These are phyloP conservation scores for Actenoides lindsayi DNA, from an alignment of 2,113 vertebrate genomes.

Conservation along the genomic window DNA sequence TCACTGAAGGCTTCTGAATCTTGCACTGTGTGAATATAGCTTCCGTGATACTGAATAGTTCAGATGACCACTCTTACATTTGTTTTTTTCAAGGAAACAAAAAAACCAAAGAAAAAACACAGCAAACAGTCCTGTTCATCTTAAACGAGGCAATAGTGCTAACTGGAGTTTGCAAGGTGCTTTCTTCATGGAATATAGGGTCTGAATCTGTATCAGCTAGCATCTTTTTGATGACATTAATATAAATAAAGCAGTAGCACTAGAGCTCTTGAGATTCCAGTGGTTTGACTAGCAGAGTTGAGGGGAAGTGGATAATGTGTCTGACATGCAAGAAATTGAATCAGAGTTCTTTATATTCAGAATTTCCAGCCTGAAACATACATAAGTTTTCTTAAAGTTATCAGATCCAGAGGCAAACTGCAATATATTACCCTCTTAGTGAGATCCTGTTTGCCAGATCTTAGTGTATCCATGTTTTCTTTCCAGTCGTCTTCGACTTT, in stretches of 20 bases:
- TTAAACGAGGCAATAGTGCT: not conserved
- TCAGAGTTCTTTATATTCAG: not conserved
- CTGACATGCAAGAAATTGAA: not conserved
- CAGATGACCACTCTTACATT: rapidly evolving
- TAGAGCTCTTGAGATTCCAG: not conserved
- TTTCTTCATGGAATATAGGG: not conserved
- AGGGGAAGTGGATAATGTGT: not conserved
- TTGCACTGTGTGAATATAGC: not conserved
- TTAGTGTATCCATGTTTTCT: not conserved
- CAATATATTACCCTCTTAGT: not conserved
- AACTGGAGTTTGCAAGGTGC: not conserved
- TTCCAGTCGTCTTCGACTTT: conserved; percentile 2
- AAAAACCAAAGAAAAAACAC: not conserved
- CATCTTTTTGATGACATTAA: not conserved
- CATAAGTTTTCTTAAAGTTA: not conserved
- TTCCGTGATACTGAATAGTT: not conserved
- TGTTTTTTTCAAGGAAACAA: not conserved
- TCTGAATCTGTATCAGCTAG: not conserved
- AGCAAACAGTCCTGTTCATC: not conserved
- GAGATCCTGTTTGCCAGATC: not conserved
- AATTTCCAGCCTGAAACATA: not conserved
- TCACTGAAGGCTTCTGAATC: not conserved
- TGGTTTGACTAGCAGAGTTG: not conserved
- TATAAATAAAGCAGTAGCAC: not conserved
- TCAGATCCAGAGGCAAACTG: not conserved